A percentile compares a stretch with the other conserved stretches of the same genome.
These are phyloP conservation scores for Australoheros scitulus DNA, from an alignment of 2,113 vertebrate species.

Conservation along the genomic window DNA sequence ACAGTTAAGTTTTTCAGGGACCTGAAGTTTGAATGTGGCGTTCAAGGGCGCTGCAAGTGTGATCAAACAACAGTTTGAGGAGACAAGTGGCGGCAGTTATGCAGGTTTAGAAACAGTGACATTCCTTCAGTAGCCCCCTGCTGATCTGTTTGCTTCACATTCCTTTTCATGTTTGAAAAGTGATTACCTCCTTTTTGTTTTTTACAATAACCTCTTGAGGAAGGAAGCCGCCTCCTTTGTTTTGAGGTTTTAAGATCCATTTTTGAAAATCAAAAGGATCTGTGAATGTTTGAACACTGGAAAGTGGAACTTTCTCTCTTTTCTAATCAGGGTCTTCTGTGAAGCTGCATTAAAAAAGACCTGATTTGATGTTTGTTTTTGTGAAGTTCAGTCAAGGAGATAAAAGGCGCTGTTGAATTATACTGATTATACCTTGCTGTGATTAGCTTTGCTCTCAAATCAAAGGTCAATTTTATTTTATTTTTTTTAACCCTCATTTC, in stretches of 20 bases:
- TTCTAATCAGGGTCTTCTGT: neutral
- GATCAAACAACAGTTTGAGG: constrained; percentile 38
- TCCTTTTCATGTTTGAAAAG: constrained; percentile 34
- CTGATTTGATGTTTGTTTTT: constrained; percentile 14
- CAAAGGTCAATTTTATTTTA: constrained; percentile 12
- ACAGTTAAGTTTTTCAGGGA: neutral
- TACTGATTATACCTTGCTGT: constrained; percentile 36
- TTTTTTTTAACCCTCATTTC: neutral
- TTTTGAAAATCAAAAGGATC: constrained; percentile 42
- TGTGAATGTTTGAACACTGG: neutral
- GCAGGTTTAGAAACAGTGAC: constrained; percentile 17
- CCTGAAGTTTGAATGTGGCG: neutral
- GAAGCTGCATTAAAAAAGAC: neutral
- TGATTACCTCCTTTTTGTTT: neutral
- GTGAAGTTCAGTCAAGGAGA: neutral
- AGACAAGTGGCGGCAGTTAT: constrained; percentile 12
- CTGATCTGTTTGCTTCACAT: constrained; percentile 37
- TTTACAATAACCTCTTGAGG: constrained; percentile 8
- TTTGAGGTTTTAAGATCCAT: constrained; percentile 11
- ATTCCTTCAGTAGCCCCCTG: constrained; percentile 31
- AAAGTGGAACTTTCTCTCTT: constrained; percentile 18
- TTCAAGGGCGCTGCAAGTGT: constrained; percentile 41
- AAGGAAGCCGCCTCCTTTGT: constrained; percentile 21
- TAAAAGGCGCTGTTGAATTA: neutral
- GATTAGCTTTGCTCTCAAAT: constrained; percentile 46